Conservation (phyloP, 1,140 invertebrate species). For the Mizuhopecten yessoensis region DNA sequence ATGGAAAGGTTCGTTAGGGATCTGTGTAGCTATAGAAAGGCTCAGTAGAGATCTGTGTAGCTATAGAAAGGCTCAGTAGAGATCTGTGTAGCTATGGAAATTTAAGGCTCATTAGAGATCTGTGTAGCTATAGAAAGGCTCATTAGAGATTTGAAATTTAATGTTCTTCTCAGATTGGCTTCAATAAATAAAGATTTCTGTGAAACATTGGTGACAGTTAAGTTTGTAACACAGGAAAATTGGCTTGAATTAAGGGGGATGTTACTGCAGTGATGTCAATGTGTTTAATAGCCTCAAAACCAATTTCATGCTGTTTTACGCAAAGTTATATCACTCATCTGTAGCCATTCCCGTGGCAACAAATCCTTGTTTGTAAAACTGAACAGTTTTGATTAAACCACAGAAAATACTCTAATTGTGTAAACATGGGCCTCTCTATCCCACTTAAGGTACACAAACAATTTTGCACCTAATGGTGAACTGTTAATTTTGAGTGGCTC, state of each 20-base stretch:
- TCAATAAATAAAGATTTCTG: constrained; percentile 18
- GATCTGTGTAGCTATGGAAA: background rate
- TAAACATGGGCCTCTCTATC: background rate
- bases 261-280: background rate
- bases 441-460: background rate
- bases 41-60: constrained; percentile 5
- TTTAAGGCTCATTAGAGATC: constrained; percentile 12
- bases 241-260: background rate
- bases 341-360: background rate
- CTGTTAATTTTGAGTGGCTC: constrained; percentile 4
- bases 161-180: background rate
- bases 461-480: constrained; percentile 17
- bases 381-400: constrained; percentile 5
- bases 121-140: background rate
- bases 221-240: background rate
- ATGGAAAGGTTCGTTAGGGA: background rate
- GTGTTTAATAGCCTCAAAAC: constrained; percentile 28
- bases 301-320: constrained; percentile 18
- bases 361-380: constrained; percentile 9
- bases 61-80: background rate
- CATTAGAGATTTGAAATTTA: constrained; percentile 30
- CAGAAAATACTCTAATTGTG: background rate
- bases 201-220: background rate
- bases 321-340: background rate
- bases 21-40: constrained; percentile 1